phyloP scores from a whole-genome alignment of 2,888 invertebrate genomes.

The Fabriciana adippe region DNA sequence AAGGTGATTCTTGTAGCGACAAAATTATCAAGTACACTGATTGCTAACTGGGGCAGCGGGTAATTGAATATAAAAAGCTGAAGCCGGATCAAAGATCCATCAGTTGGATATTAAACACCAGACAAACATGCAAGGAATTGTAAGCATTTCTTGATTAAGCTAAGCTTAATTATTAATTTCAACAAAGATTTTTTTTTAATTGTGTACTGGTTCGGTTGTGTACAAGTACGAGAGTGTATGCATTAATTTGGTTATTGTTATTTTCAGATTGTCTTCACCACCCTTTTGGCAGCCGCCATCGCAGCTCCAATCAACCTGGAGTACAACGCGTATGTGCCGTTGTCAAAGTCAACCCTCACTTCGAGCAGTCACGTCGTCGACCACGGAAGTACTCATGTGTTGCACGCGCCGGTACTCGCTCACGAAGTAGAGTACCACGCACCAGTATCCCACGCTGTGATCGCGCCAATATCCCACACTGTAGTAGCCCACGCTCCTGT shows the following conservation, averaged over 20 bases:
- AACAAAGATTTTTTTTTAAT: background rate
- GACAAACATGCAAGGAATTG: slow-evolving; percentile 36
- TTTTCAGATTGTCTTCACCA: slow-evolving; percentile 53
- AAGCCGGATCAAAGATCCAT: slow-evolving; percentile 47
- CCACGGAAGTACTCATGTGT: slow-evolving; percentile 57
- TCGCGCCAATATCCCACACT: slow-evolving; percentile 40
- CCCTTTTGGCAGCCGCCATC: slow-evolving; percentile 52
- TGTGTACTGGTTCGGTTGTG: background rate
- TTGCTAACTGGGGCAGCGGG: slow-evolving; percentile 45
- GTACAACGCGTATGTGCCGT: slow-evolving; percentile 50
- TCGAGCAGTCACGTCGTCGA: slow-evolving; percentile 57
- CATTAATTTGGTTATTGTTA: background rate
- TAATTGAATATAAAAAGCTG: slow-evolving; percentile 64
- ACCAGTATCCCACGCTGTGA: slow-evolving; percentile 39
- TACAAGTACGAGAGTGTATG: background rate
- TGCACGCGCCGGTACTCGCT: slow-evolving; percentile 45
- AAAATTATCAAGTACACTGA: background rate
- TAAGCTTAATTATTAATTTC: too few relatives aligned
- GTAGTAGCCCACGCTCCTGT: slow-evolving; percentile 38
- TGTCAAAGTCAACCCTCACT: slow-evolving; percentile 56
- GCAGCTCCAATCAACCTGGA: slow-evolving; percentile 57
- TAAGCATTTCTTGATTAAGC: background rate
- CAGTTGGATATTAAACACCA: slow-evolving; percentile 56
- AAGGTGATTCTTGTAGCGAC: background rate
- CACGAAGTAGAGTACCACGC: slow-evolving; percentile 47